Base-by-base conservation (phyloP, 2,888 invertebrate species). In the Apodemia hepburni region DNA sequence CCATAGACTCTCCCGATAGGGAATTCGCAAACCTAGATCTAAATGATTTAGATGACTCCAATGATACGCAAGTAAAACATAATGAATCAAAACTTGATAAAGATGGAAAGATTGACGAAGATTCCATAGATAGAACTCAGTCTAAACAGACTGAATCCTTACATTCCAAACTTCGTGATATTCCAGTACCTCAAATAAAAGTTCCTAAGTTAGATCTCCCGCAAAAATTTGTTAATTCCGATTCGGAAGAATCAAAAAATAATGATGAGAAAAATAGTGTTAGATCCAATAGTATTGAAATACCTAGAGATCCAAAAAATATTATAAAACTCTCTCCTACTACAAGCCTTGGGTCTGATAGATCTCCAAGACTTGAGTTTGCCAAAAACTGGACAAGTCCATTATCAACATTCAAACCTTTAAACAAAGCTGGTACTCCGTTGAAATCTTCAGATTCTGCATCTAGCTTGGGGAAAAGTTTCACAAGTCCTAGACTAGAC, bases 1-100 rank as follows among this genome's bases (percentile, higher is more conserved):
- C 92, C 0, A 85, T 90, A 60, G 92, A 91, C 70, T 92, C 92
- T 0, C 91, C 91, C 0, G 92, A 91, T 47, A 80, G 81, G 69
- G 92, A 91, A 69, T 89, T 88, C 49, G 89, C 87, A 0, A 85
- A 87, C 67, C 68, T 91, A 64, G 90, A 91, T 68, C 74, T 92
- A 0, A 89, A 90, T 65, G 89, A 89, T 59, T 72, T 90, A 0
- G 87, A 88, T 64, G 84, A 85, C 58, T 83, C 81, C 51, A 85
- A 89, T 62, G 86, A 86, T 64, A 75, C 78, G 59, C 78, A 81
- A 29, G 18, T 49, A n/a, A 70, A 70, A 64, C 82, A 85, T 47
- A 76, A 80, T 69, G 79, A 76, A 12, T 29, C 42, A 3, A 72
- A 71, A 65, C 79, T 84, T 3, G 84, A 80, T 47, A 69, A 67